These are phyloP conservation scores for Caiman crocodilus DNA, from an alignment of 2,797 vertebrate genomes.

Conservation along the genomic window DNA sequence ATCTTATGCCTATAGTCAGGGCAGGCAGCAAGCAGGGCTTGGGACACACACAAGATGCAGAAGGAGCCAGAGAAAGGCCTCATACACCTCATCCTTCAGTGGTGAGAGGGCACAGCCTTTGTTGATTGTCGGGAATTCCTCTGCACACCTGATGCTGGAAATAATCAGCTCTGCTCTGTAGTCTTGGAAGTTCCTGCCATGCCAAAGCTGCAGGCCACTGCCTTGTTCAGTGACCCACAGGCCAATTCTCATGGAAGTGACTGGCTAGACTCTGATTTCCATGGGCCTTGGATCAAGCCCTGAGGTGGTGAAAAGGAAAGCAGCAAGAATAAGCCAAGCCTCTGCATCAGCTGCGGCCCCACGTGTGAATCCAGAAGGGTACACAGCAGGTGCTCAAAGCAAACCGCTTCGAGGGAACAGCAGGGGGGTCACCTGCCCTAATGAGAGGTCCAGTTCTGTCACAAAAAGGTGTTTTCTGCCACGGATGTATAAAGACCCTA, in stretches of 20 bases:
- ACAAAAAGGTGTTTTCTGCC: slow-evolving; percentile 28
- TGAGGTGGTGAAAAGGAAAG: neutral
- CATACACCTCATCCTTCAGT: neutral
- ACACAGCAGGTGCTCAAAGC: neutral
- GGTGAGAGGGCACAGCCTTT: neutral
- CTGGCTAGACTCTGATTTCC: neutral
- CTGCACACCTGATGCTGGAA: neutral
- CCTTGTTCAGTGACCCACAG: neutral
- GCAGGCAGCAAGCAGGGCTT: neutral
- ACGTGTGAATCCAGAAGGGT: neutral
- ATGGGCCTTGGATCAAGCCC: neutral
- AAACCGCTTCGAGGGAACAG: neutral
- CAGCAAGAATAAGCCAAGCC: neutral
- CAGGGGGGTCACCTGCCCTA: neutral
- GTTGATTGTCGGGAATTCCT: neutral
- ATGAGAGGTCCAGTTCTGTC: slow-evolving; percentile 4
- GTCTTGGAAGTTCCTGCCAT: no score
- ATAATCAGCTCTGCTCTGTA: accelerated
- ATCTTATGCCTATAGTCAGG: neutral
- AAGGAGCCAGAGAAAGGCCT: neutral
- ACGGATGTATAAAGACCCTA: neutral
- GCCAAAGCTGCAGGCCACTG: neutral
- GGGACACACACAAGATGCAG: neutral
- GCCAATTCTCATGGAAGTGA: neutral
- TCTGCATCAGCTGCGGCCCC: neutral